A percentile compares a stretch with the other conserved stretches of the same genome.
Evolutionary conservation across 2,888 invertebrate species (phyloP).

Genomic region (Meganola albula): DNA sequence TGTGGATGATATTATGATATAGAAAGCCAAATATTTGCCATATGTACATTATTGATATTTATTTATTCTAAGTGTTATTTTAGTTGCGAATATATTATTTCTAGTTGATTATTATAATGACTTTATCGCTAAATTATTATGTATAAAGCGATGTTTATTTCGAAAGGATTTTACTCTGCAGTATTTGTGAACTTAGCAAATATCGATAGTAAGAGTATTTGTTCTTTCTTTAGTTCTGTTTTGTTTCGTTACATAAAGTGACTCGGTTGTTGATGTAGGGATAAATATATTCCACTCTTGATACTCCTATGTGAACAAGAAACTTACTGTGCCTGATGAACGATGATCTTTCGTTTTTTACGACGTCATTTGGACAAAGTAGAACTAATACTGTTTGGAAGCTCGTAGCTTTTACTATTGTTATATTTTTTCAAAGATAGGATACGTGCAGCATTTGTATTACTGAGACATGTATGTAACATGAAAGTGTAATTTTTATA

Average conservation of each 20-base stretch:
- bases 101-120: constrained; percentile 32
- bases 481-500: constrained; percentile 77
- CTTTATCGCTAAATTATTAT: constrained; percentile 19
- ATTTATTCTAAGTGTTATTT: constrained; percentile 50
- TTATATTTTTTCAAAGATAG: constrained; percentile 74
- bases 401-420: constrained; percentile 71
- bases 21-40: constrained; percentile 77
- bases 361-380: constrained; percentile 48
- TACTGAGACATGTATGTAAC: constrained; percentile 65
- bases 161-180: constrained; percentile 62
- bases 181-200: constrained; percentile 64
- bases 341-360: constrained; percentile 57
- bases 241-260: constrained; percentile 37
- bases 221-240: constrained; percentile 42
- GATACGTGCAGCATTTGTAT: constrained; percentile 70
- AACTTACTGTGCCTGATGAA: constrained; percentile 67
- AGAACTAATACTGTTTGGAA: constrained; percentile 56
- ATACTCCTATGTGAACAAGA: constrained; percentile 32
- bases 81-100: constrained; percentile 42
- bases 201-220: constrained; percentile 60
- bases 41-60: constrained; percentile 67
- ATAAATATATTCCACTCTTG: constrained; percentile 15
- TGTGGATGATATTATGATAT: constrained; percentile 50
- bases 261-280: constrained; percentile 15
- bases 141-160: constrained; percentile 24